A percentile compares a stretch with the other conserved stretches of the same genome.
Conservation (phyloP, 2,888 invertebrate species). For the Noctua janthina region DNA sequence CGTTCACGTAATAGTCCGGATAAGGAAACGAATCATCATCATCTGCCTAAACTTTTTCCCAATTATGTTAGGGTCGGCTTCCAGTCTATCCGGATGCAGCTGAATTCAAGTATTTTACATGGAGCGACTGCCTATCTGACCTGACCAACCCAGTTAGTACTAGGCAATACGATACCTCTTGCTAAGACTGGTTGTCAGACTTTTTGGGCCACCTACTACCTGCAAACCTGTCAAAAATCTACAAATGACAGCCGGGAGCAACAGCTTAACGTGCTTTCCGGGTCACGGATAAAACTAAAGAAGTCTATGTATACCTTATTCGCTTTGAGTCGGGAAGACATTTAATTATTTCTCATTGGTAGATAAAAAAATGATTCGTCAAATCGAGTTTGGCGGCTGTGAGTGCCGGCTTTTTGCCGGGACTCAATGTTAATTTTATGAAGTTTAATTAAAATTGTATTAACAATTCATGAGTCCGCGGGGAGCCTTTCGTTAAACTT, state of each 20-base stretch:
- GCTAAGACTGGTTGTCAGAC: too few species aligned
- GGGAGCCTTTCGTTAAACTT: conserved; percentile 73
- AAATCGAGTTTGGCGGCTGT: conserved; percentile 62
- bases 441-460: conserved; percentile 80
- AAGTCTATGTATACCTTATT: conserved; percentile 53
- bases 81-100: too few species aligned
- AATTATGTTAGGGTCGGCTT: too few species aligned
- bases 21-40: conserved; percentile 31
- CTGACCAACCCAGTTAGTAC: too few species aligned
- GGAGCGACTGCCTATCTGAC: too few species aligned
- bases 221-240: too few species aligned
- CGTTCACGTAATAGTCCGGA: conserved; percentile 2
- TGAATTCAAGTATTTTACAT: too few species aligned
- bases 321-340: conserved; percentile 42
- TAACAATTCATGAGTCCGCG: conserved; percentile 81
- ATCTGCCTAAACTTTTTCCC: too few species aligned
- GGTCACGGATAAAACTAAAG: conserved; percentile 45
- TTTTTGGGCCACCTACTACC: too few species aligned
- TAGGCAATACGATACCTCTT: too few species aligned
- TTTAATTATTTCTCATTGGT: conserved; percentile 61
- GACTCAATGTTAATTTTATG: conserved; percentile 75
- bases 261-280: too few species aligned
- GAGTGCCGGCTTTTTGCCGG: conserved; percentile 61
- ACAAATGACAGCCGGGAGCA: too few species aligned
- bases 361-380: conserved; percentile 65